Evolutionary conservation across 2,797 vertebrate species (phyloP).

Genomic region (Mus minutoides): DNA sequence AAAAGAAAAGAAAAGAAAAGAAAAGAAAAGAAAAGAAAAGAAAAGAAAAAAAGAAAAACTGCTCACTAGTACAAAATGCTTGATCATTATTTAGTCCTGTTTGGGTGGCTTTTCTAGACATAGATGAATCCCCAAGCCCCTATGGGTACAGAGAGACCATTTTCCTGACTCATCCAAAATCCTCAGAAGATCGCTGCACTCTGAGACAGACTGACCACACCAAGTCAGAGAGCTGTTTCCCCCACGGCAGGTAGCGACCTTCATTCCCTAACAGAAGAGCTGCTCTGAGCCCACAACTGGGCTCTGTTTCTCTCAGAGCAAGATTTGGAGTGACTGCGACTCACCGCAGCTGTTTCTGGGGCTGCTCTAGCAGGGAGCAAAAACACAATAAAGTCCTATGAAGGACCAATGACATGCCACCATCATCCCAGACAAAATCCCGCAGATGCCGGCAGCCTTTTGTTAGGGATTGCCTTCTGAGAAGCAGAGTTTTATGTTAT

Average conservation of each 20-base stretch:
- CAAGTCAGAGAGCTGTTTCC: not conserved
- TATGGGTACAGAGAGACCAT: not conserved
- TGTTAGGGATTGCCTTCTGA: conserved; percentile 2
- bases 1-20: too few species aligned
- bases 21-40: too few species aligned
- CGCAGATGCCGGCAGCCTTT: not conserved
- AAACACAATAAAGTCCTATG: not conserved
- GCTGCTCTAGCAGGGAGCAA: not conserved
- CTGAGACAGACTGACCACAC: not conserved
- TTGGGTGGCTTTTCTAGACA: not conserved
- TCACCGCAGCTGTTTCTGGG: not conserved
- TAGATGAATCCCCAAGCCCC: not conserved
- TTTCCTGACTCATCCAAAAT: not conserved
- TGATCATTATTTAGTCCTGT: not conserved
- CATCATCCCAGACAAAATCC: not conserved
- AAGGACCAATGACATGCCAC: not conserved
- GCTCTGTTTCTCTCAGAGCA: not conserved
- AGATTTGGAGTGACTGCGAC: not conserved
- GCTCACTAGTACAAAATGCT: not conserved
- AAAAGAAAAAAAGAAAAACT: too few species aligned
- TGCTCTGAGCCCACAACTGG: not conserved
- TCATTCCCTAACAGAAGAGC: not conserved
- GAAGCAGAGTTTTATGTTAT: not conserved
- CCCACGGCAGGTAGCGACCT: not conserved
- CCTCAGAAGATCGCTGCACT: not conserved